phyloP scores from a whole-genome alignment of 2,888 invertebrate genomes.

The Lithosia quadra region DNA sequence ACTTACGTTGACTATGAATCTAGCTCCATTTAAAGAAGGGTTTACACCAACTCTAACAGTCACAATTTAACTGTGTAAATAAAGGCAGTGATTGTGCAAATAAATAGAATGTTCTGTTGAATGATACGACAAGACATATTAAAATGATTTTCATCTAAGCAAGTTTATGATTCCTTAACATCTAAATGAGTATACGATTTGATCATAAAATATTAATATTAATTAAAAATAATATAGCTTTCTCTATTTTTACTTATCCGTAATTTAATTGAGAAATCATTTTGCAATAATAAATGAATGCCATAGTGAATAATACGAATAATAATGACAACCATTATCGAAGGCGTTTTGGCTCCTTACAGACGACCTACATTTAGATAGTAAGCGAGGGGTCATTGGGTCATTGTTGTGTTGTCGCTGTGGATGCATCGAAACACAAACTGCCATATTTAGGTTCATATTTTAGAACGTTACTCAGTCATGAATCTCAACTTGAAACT shows the following conservation, averaged over 20 bases:
- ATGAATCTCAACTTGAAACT: too few relatives aligned
- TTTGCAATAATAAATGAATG: constrained; percentile 30
- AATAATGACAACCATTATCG: neutral
- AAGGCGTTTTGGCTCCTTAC: neutral
- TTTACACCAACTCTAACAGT: constrained; percentile 10
- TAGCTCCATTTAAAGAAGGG: neutral
- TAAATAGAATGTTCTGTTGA: constrained; percentile 35
- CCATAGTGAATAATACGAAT: constrained; percentile 10
- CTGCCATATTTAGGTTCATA: too few relatives aligned
- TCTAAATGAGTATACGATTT: constrained; percentile 81
- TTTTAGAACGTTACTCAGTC: too few relatives aligned
- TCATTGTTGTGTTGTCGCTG: neutral
- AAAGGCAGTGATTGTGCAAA: constrained; percentile 47
- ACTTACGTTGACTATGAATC: neutral
- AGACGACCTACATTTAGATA: neutral
- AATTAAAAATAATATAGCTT: constrained; percentile 52
- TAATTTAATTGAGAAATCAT: constrained; percentile 51
- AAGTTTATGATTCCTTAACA: constrained; percentile 56
- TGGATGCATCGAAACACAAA: neutral
- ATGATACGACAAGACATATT: constrained; percentile 21
- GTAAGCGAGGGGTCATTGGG: neutral
- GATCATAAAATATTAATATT: constrained; percentile 71
- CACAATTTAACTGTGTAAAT: constrained; percentile 8
- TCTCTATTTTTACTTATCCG: constrained; percentile 41
- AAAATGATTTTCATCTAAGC: constrained; percentile 19